Percentiles rank a stretch among this genome's conserved stretches.
Conservation (phyloP, 1,140 invertebrate genomes). For the Dendroctonus ponderosae region DNA sequence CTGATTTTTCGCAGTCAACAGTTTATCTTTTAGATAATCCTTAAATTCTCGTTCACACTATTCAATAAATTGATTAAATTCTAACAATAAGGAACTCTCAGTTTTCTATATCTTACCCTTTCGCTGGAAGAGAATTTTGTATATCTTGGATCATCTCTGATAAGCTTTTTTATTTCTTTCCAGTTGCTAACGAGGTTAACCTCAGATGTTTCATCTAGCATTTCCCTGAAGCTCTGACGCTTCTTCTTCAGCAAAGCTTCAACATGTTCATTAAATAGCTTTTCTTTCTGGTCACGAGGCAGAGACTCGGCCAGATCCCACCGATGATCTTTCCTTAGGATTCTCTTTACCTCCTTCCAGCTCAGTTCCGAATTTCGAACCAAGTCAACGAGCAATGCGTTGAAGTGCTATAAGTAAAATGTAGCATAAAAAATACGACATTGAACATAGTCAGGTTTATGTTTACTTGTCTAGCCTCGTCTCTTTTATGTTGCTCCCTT, state of each 20-base stretch:
- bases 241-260: conserved; percentile 84
- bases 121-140: conserved; percentile 88
- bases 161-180: conserved; percentile 86
- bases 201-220: conserved; percentile 71
- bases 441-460: background rate
- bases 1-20: conserved; percentile 85
- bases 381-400: conserved; percentile 90
- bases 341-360: conserved; percentile 94
- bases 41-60: conserved; percentile 94
- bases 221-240: conserved; percentile 87
- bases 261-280: conserved; percentile 90
- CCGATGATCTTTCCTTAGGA: conserved; percentile 91
- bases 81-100: background rate
- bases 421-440: conserved; percentile 3
- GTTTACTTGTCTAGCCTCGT: conserved; percentile 79
- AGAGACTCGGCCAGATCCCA: conserved; percentile 88
- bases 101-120: conserved; percentile 60
- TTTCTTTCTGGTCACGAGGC: conserved; percentile 87
- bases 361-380: conserved; percentile 87
- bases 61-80: background rate
- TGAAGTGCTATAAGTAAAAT: conserved; percentile 74
- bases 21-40: conserved; percentile 93
- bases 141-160: conserved; percentile 91
- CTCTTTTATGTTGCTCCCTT: conserved; percentile 93
- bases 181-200: conserved; percentile 82